Evolutionary conservation across 2,113 vertebrate species (phyloP), one percentile per base, ranked within the genome.

Genomic region (Diadophis punctatus): DNA sequence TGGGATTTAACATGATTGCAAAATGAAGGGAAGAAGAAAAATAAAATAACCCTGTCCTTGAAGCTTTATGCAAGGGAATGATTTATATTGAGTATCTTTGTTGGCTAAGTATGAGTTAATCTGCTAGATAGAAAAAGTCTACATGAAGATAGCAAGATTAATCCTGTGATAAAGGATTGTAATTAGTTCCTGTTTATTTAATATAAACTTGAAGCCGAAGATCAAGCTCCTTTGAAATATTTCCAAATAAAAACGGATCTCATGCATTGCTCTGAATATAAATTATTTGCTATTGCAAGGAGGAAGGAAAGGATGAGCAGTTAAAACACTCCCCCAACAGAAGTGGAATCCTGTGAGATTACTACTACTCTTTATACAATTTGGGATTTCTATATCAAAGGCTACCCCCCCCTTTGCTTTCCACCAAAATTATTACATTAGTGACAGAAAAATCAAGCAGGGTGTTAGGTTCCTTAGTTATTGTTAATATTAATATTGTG

Each of bases 151-250:
- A 56, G 0, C 9, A 3, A 92, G 8, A 96, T 93, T 86, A 93
- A 94, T 92, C 92, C 88, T 88, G 20, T 52, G 93, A 48, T 60
- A 93, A 94, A 0, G 11, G 48, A 0, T 7, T 94, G 87, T 94
- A 93, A 94, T 93, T 95, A 52, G 1, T 34, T 95, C 93, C 93
- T 92, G 1, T 93, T 93, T 95, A 93, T 10, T 94, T 96, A 93
- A 93, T 94, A 93, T 52, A 20, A 93, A 93, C 53, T 60, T 95
- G 88, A 93, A 96, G 46, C 2, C 84, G 56, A 23, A 95, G 18
- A 96, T 87, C 55, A 95, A 95, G 39, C 92, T 95, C 94, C 94
- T 94, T 93, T 91, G 86, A 94, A 63, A 25, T 0, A 60, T 88
- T 95, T 96, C 85, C 90, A 96, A 94, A 93, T 87, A 93, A 90